These are phyloP conservation scores for Mamestra brassicae DNA, from an alignment of 2,888 invertebrate species.

Conservation along the genomic window DNA sequence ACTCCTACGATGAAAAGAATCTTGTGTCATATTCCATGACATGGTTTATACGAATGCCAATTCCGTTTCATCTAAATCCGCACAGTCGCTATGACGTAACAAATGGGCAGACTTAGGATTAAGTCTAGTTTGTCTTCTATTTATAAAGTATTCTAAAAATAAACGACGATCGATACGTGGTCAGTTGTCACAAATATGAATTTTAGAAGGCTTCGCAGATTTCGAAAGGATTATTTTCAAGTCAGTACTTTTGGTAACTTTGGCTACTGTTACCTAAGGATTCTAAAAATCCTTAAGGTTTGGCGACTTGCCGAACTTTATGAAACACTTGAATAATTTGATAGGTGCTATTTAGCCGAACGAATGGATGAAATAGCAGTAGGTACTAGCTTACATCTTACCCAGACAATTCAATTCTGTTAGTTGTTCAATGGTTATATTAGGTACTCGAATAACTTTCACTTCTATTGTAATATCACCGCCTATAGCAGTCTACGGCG, in stretches of 20 bases:
- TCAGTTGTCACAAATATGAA: background rate
- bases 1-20: too few relatives aligned
- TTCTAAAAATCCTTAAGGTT: too few relatives aligned
- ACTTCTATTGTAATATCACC: slow-evolving; percentile 5
- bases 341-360: background rate
- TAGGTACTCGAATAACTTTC: slow-evolving; percentile 17
- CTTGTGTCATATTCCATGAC: too few relatives aligned
- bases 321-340: too few relatives aligned
- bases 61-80: too few relatives aligned
- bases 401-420: slow-evolving; percentile 12
- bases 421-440: background rate
- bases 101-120: background rate
- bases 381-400: background rate
- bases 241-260: background rate
- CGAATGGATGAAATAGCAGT: background rate
- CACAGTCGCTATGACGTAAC: too few relatives aligned
- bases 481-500: background rate
- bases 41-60: too few relatives aligned
- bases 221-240: background rate
- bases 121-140: background rate
- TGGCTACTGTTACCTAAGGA: background rate
- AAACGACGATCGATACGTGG: background rate
- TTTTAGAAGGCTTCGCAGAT: background rate
- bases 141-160: slow-evolving; percentile 17
- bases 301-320: too few relatives aligned